Base-by-base conservation (phyloP, 2,888 invertebrate species). In the Plemyria rubiginata region DNA sequence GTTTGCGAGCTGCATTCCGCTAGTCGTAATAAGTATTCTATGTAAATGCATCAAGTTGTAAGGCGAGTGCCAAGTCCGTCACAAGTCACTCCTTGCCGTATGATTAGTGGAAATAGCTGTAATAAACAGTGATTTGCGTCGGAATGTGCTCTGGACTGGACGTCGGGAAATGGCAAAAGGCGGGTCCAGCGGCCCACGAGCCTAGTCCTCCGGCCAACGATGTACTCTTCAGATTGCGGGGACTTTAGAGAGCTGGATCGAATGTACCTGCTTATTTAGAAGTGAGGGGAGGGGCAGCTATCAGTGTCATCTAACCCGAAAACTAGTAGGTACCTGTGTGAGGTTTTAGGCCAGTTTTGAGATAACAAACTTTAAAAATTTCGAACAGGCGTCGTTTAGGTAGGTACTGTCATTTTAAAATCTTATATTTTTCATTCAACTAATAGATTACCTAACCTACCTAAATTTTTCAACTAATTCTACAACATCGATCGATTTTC, bases 41-140 rank as follows among this genome's bases (percentile, higher is more conserved):
- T 16, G 28, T 29, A 40, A 48, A 38, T 22, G 51, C 45, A 22
- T 9, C 22, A 9, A 16, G 28, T 12, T 29, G 45, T 1, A 48
- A 12, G 28, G 59, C 59, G 15, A 59, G 59, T 53, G 56, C 60
- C 60, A 66, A 58, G 54, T 55, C 54, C 50, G 45, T 40, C 57
- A 54, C 50, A 36, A 16, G 52, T 46, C 45, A 56, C 40, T 51
- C 50, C 40, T 6, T 22, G 28, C 45, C 7, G 40, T 59, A 55
- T 78, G 78, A 78, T 79, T 79, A 82, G 77, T 76, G 68, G 74
- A 78, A 85, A 85, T 82, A 78, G 80, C 82, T 62, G 75, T 87
- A 87, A 89, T 88, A 86, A 87, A 86, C 83, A 82, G 86, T 86
- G 81, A 86, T 88, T 88, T 87, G 83, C 59, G 78, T 73, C 77